Evolutionary conservation across 2,797 vertebrate species (phyloP).

Genomic region (Lepilemur ruficaudatus): DNA sequence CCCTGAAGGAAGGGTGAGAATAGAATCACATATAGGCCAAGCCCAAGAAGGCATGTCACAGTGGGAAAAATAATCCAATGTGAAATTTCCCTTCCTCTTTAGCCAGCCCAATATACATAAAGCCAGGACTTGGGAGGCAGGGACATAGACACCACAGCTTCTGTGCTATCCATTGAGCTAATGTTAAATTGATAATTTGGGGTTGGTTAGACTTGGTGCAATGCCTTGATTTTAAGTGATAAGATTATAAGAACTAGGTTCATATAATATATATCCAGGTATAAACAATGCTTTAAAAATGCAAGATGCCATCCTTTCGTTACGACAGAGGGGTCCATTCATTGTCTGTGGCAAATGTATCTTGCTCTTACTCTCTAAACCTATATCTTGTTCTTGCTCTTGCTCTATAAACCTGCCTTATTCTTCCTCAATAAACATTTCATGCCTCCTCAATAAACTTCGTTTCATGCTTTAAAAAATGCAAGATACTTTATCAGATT

Average conservation of each 20-base stretch:
- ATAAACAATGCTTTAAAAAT: background rate
- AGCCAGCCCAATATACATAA: accelerated
- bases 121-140: background rate
- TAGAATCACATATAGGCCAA: background rate
- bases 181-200: background rate
- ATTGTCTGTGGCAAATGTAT: too few species aligned
- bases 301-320: background rate
- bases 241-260: background rate
- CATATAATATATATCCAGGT: background rate
- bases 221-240: background rate
- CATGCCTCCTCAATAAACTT: too few species aligned
- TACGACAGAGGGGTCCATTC: too few species aligned
- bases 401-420: too few species aligned
- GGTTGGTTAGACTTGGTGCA: background rate
- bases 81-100: background rate
- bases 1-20: background rate
- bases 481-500: background rate
- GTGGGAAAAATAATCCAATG: background rate
- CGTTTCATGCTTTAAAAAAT: background rate
- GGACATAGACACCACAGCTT: accelerated
- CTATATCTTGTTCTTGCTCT: too few species aligned
- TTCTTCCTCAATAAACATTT: too few species aligned
- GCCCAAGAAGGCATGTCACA: background rate
- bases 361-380: too few species aligned
- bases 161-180: background rate